Evolutionary conservation across 2,797 vertebrate species (phyloP).

Genomic region (Ctenopoma multispine): DNA sequence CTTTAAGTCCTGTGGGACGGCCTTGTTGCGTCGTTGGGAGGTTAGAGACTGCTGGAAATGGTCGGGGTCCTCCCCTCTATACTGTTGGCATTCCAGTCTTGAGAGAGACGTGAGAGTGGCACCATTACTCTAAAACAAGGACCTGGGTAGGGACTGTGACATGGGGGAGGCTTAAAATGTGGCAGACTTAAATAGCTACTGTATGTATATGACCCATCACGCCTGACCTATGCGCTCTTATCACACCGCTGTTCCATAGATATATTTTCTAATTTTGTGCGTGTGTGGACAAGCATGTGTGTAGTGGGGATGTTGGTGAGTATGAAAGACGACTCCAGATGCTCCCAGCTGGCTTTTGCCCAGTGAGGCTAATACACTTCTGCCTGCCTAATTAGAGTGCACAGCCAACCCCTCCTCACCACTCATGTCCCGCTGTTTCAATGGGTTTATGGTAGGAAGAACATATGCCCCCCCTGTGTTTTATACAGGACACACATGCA

Average conservation of each 20-base stretch:
- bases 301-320: conserved; percentile 54
- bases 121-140: conserved; percentile 53
- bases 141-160: conserved; percentile 33
- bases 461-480: conserved; percentile 76
- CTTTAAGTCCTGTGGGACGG: conserved; percentile 38
- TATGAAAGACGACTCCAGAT: conserved; percentile 81
- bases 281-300: conserved; percentile 27
- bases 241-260: conserved; percentile 59
- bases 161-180: conserved; percentile 57
- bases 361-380: conserved; percentile 78
- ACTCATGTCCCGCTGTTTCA: conserved; percentile 71
- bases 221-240: conserved; percentile 68
- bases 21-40: conserved; percentile 42
- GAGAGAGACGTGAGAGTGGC: conserved; percentile 50
- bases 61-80: conserved; percentile 43
- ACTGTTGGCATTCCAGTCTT: conserved; percentile 56
- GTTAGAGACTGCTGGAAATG: conserved; percentile 24
- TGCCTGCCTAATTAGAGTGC: conserved; percentile 80
- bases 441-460: conserved; percentile 77
- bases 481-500: conserved; percentile 78
- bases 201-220: conserved; percentile 58
- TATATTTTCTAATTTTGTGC: conserved; percentile 65
- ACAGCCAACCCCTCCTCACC: conserved; percentile 62
- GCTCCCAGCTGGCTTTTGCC: conserved; percentile 80
- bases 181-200: conserved; percentile 72